A percentile compares a stretch with the other conserved stretches of the same genome.
phyloP scores from a whole-genome alignment of 2,888 invertebrate species.

The Drosophila infuscata region DNA sequence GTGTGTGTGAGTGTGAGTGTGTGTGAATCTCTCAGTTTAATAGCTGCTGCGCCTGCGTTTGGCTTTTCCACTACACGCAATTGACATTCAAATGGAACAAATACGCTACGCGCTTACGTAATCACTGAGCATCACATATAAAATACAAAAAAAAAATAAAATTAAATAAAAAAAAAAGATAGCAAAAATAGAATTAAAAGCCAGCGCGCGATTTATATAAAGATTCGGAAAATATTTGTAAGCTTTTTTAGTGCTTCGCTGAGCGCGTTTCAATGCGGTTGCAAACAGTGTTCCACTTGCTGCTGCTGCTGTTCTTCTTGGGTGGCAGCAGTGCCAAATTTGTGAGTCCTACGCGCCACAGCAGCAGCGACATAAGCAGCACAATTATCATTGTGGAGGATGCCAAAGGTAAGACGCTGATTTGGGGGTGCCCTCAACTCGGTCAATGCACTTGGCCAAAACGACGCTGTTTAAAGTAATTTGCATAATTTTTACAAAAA shows the following conservation, averaged over 20 bases:
- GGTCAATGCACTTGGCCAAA: conserved; percentile 69
- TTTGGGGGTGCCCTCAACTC: conserved; percentile 20
- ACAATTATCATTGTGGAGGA: conserved; percentile 85
- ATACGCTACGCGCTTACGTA: conserved; percentile 74
- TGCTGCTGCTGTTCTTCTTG: conserved; percentile 23
- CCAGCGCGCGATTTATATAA: conserved; percentile 38
- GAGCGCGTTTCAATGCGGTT: conserved; percentile 51
- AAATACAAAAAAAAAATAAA: conserved; percentile 1
- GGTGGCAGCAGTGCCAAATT: conserved; percentile 57
- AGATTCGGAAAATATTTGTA: conserved; percentile 17
- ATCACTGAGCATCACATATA: conserved; percentile 51
- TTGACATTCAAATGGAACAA: conserved; percentile 69
- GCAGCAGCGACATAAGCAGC: conserved; percentile 73
- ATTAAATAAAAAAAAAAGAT: conserved; percentile 5
- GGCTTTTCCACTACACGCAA: conserved; percentile 45
- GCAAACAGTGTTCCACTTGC: conserved; percentile 15
- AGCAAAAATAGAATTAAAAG: conserved; percentile 21
- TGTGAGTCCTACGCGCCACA: conserved; percentile 70
- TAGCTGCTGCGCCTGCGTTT: conserved; percentile 40
- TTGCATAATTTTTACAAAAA: conserved; percentile 69
- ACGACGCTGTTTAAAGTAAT: conserved; percentile 60
- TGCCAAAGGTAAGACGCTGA: conserved; percentile 84
- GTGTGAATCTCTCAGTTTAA: not conserved
- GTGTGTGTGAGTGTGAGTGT: conserved; percentile 41
- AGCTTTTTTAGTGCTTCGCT: conserved; percentile 41